Evolutionary conservation across 2,797 vertebrate genomes (phyloP).

Genomic region (Gouania willdenowi): DNA sequence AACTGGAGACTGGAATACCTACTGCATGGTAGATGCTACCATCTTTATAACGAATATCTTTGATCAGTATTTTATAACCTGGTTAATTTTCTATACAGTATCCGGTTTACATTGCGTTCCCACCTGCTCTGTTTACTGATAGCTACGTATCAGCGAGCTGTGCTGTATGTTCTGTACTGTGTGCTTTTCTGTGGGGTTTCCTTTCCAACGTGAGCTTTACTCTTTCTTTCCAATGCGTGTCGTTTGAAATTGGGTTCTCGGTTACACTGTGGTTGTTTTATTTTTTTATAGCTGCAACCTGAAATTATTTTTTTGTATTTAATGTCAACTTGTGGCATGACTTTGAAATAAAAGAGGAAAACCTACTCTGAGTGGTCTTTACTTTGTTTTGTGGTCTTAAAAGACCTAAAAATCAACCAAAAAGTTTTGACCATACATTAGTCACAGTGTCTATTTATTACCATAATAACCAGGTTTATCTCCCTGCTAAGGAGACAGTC

Average conservation of each 20-base stretch:
- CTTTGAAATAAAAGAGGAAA: slow-evolving; percentile 79
- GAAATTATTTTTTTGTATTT: slow-evolving; percentile 75
- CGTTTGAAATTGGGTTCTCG: slow-evolving; percentile 56
- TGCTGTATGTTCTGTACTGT: slow-evolving; percentile 59
- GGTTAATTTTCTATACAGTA: slow-evolving; percentile 78
- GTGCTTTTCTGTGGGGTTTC: slow-evolving; percentile 51
- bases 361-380: not conserved
- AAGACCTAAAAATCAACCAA: too few species aligned
- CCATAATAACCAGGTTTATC: too few species aligned
- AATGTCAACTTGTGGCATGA: slow-evolving; percentile 86
- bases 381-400: slow-evolving; percentile 19
- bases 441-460: too few species aligned
- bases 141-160: slow-evolving; percentile 53
- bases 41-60: slow-evolving; percentile 77
- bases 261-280: slow-evolving; percentile 82
- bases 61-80: slow-evolving; percentile 80
- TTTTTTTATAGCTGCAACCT: slow-evolving; percentile 75
- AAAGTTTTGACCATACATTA: too few species aligned
- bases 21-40: slow-evolving; percentile 75
- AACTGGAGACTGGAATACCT: slow-evolving; percentile 62
- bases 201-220: slow-evolving; percentile 47
- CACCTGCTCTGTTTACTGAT: slow-evolving; percentile 61
- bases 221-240: slow-evolving; percentile 25
- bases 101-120: slow-evolving; percentile 53
- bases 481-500: too few species aligned